Evolutionary conservation across 2,113 vertebrate species (phyloP).

Genomic region (Hyla sarda): DNA sequence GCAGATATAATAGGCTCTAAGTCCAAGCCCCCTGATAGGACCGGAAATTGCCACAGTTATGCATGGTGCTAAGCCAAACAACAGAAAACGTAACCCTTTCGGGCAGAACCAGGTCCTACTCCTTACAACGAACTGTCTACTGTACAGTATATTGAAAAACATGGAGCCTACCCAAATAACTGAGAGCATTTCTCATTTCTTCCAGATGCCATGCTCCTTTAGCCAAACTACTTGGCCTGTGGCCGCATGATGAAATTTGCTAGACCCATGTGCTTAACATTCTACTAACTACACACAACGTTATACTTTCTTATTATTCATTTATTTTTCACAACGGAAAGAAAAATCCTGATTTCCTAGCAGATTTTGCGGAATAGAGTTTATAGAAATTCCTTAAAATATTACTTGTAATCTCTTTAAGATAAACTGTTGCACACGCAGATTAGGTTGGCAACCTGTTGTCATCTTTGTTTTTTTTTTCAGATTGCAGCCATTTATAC

Average conservation of each 20-base stretch:
- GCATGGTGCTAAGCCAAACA: no score
- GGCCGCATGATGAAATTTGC: not conserved
- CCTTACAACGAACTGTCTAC: not conserved
- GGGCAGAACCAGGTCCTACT: no score
- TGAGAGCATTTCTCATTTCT: not conserved
- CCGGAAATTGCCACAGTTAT: no score
- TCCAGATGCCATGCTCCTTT: not conserved
- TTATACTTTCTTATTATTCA: not conserved
- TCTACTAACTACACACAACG: not conserved
- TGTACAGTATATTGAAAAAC: not conserved
- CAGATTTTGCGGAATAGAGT: not conserved
- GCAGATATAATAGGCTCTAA: no score
- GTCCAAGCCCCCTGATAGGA: no score
- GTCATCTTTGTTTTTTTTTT: no score
- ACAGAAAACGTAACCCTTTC: no score
- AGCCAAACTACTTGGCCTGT: conserved; percentile 5
- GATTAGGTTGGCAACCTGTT: not conserved
- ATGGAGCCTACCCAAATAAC: not conserved
- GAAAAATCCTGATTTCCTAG: not conserved
- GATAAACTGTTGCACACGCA: not conserved
- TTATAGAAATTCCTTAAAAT: not conserved
- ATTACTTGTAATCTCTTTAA: not conserved
- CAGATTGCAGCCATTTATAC: no score
- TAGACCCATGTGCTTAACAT: conserved; percentile 10
- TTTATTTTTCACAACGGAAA: not conserved